Base-by-base conservation (phyloP, 2,113 vertebrate genomes). In the Tetraodon nigroviridis region DNA sequence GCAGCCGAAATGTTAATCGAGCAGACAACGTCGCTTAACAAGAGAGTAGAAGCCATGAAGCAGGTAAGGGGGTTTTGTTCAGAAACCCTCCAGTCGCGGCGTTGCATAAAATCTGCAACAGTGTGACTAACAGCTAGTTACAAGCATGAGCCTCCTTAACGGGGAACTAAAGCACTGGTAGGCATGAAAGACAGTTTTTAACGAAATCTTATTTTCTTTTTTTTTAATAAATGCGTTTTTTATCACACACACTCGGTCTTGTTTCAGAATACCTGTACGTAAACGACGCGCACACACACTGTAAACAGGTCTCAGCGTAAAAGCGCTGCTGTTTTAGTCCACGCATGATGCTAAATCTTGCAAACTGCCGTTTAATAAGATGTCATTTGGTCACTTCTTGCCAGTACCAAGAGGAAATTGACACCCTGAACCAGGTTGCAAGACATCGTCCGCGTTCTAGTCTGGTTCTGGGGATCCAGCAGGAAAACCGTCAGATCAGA, bases 41-140 rank as follows among this genome's bases (percentile, higher is more conserved):
- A 97, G 84, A 84, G 93, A 17, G 94, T 99, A n/a, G 97, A 99
- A 29, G 93, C 95, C 8, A 99, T 99, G 95, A 97, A 99, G 72
- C 95, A 98, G 94, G 97, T 99, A 58, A 1, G 27, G 2, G 65
- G 40, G 57, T 17, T 20, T 46, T 21, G 0, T n/a, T n/a, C n/a
- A n/a, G n/a, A n/a, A n/a, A n/a, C n/a, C n/a, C n/a, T n/a, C n/a
- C n/a, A n/a, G n/a, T n/a, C n/a, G n/a, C n/a, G n/a, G n/a, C n/a
- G n/a, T n/a, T n/a, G n/a, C n/a, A n/a, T n/a, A n/a, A n/a, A n/a
- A n/a, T n/a, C n/a, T n/a, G n/a, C n/a, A n/a, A n/a, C n/a, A n/a
- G n/a, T n/a, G n/a, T n/a, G n/a, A n/a, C n/a, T n/a, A n/a, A n/a
- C n/a, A n/a, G n/a, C n/a, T n/a, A n/a, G n/a, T n/a, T n/a, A n/a